Base-by-base conservation (phyloP, 2,797 vertebrate genomes). In the Sylvilagus floridanus region DNA sequence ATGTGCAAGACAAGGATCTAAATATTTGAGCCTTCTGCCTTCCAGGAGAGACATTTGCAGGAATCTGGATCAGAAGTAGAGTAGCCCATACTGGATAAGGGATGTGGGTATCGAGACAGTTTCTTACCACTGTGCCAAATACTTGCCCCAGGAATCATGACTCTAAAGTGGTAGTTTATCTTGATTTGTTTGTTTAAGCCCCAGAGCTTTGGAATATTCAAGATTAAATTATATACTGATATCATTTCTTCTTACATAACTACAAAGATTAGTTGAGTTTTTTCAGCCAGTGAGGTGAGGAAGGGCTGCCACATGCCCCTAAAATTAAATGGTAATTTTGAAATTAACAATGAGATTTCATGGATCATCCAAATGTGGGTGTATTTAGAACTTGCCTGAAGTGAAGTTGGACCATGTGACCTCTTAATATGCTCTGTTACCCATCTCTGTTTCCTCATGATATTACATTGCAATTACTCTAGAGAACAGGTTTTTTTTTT, bases 261-360 rank as follows among this genome's bases (percentile, higher is more conserved):
- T 88, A 63, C 28, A 75, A 96, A 81, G 26, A 11, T 97, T 73
- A 17, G 28, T 32, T 88, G 66, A 66, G 4, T 63, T 68, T 89
- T 75, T 90, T 68, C 28, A 19, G 32, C 26, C 9, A 85, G 9
- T 37, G 16, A 47, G 42, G 42, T 47, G 13, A 57, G 54, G 17
- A 10, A 54, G 1, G 0, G 71, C 86, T 75, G 14, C 17, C n/a
- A 77, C 69, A 86, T 73, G 32, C 17, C 26, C 42, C 28, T 22
- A 35, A 81, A 62, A 90, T 4, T 11, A 81, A 32, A 72, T 7
- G 79, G 5, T 24, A 71, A 54, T 22, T 95, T 93, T 72, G 47
- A 91, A 93, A 69, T 52, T 93, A 60, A 37, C 35, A 54, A 7
- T 85, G 65, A 94, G 37, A 83, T 90, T 90, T 83, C 6, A 14